Evolutionary conservation across 2,888 invertebrate species (phyloP).

Genomic region (Dicranocentrus wangi): DNA sequence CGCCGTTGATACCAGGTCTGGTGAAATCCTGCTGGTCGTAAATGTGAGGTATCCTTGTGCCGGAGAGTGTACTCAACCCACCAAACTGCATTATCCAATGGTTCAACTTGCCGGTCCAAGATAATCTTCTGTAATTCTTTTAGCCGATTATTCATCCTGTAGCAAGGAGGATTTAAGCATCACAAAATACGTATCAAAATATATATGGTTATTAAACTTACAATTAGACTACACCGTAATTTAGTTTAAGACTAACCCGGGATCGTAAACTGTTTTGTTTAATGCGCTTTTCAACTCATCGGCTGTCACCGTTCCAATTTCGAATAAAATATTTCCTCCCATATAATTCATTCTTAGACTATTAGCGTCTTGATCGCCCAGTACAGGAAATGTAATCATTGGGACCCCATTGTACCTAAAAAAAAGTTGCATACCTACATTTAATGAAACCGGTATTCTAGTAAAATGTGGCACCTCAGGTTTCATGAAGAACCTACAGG

Average conservation of each 20-base stretch:
- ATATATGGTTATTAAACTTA: background rate
- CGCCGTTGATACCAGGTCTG: slow-evolving; percentile 62
- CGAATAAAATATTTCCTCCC: background rate
- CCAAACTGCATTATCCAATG: slow-evolving; percentile 52
- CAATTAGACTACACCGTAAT: background rate
- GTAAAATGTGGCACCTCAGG: too few relatives aligned
- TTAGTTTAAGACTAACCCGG: slow-evolving; percentile 18
- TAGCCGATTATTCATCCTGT: slow-evolving; percentile 2
- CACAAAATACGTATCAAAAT: background rate
- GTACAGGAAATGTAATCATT: slow-evolving; percentile 57
- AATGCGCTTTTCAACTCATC: slow-evolving; percentile 6
- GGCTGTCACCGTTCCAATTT: slow-evolving; percentile 36
- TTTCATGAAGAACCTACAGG: too few relatives aligned
- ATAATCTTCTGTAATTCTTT: slow-evolving; percentile 44
- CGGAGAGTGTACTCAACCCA: slow-evolving; percentile 61
- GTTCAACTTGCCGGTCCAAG: slow-evolving; percentile 56
- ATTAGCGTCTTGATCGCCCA: slow-evolving; percentile 23
- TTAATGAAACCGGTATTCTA: too few relatives aligned
- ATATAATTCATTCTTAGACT: too few relatives aligned
- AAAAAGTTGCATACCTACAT: too few relatives aligned
- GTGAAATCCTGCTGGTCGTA: slow-evolving; percentile 48
- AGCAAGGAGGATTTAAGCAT: too few relatives aligned
- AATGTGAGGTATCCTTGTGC: slow-evolving; percentile 32
- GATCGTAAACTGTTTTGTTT: slow-evolving; percentile 11
- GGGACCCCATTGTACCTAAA: slow-evolving; percentile 69